phyloP scores from a whole-genome alignment of 37 sponge, comb jelly and placozoan species.

The Diacarnus erythraeanus region DNA sequence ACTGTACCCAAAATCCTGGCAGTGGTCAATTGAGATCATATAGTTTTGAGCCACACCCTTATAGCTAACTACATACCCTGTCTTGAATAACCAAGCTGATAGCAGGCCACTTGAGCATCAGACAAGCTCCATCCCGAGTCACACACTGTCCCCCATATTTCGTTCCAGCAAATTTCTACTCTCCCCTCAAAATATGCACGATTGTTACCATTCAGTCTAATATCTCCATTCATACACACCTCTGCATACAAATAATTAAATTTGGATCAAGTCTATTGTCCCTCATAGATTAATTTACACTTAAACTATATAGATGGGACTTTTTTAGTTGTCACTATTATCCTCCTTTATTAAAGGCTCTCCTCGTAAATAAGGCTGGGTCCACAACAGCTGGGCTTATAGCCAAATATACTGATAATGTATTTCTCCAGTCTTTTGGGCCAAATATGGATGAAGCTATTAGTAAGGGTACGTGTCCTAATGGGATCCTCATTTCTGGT shows the following conservation, averaged over 20 bases:
- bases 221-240: conserved; percentile 4
- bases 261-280: not conserved
- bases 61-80: not conserved
- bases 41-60: too few species aligned
- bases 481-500: too few species aligned
- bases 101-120: conserved; percentile 39
- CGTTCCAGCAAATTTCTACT: conserved; percentile 39
- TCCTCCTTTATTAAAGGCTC: too few species aligned
- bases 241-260: too few species aligned
- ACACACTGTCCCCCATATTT: conserved; percentile 54
- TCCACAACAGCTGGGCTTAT: too few species aligned
- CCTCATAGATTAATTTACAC: not conserved
- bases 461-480: too few species aligned
- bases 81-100: conserved; percentile 16
- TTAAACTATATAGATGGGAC: too few species aligned
- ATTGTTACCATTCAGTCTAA: conserved; percentile 20
- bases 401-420: too few species aligned
- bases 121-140: conserved; percentile 17
- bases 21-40: not conserved
- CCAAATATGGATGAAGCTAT: too few species aligned
- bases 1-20: not conserved
- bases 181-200: conserved; percentile 19
- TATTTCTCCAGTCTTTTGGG: too few species aligned
- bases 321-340: too few species aligned
- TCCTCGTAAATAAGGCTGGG: too few species aligned